Base-by-base conservation (phyloP, 1,140 invertebrate genomes). In the Drosophila bifasciata region DNA sequence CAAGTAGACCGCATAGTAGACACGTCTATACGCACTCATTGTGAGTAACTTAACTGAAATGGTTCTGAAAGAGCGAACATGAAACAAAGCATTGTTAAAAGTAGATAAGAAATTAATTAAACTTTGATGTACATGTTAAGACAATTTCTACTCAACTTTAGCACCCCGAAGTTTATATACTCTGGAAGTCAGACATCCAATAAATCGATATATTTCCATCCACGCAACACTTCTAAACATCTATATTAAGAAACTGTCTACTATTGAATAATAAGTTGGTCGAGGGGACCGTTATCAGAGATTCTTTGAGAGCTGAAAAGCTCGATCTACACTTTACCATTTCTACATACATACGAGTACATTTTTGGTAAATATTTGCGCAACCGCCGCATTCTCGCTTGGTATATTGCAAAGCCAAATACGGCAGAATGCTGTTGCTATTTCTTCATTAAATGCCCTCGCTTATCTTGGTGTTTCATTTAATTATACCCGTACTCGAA, bases 341-440 rank as follows among this genome's bases (percentile, higher is more conserved):
- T n/a, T n/a, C n/a, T n/a, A n/a, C n/a, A n/a, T n/a, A n/a, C 19
- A 19, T 19, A 19, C 19, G 19, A 19, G 19, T 19, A 19, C 2
- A 28, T 50, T 52, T 45, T 55, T 39, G 19, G 44, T 32, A 67
- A 80, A 80, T 80, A 80, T 80, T 80, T 76, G 67, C 41, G 45
- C 50, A 59, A 76, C 48, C 46, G 41, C 44, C 60, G 60, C 60
- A 62, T 76, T 66, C 50, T 64, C 57, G 19, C 46, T 73, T 63
- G 53, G 25, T 69, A 55, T 63, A 19, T 68, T 70, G 67, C 53
- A 66, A 72, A 67, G 43, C 48, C 58, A 80, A 80, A 76, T 61
- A 80, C 62, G 72, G 79, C 60, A 67, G 58, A 57, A 60, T 64
- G 45, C 67, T 70, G 46, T 23, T 43, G 45, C 44, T 73, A 28